A percentile compares a stretch with the other conserved stretches of the same genome.
phyloP scores from a whole-genome alignment of 2,888 invertebrate genomes.

The Achlya flavicornis region DNA sequence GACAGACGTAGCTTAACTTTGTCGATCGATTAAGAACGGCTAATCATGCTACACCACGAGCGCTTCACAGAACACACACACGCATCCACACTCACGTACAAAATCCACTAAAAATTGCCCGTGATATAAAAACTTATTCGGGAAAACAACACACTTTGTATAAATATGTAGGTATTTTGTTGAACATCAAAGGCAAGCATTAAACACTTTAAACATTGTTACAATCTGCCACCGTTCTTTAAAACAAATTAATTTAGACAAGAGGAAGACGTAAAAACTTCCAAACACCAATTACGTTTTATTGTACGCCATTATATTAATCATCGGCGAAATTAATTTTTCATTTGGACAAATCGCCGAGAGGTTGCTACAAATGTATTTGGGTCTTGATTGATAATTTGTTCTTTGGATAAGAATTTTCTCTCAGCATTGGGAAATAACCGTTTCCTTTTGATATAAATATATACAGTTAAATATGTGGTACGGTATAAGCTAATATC shows the following conservation, averaged over 20 bases:
- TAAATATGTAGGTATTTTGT: conserved; percentile 10
- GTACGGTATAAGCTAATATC: neutral
- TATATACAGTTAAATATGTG: neutral
- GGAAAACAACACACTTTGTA: neutral
- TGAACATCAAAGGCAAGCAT: conserved; percentile 6
- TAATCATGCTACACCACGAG: no score
- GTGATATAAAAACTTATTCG: no score
- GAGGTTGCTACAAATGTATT: conserved; percentile 75
- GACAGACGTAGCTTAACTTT: no score
- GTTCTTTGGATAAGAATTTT: conserved; percentile 57
- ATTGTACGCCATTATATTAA: conserved; percentile 81
- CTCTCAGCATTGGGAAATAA: conserved; percentile 27
- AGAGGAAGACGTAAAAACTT: conserved; percentile 83
- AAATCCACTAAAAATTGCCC: no score
- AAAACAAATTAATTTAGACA: conserved; percentile 80
- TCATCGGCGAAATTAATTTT: conserved; percentile 83
- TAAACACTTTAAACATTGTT: conserved; percentile 28
- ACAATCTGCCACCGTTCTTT: conserved; percentile 47
- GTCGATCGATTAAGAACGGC: no score
- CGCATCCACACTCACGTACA: no score
- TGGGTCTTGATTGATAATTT: conserved; percentile 72
- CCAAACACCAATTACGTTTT: conserved; percentile 81
- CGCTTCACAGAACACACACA: no score
- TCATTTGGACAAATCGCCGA: conserved; percentile 81
- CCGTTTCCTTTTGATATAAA: conserved; percentile 9